Evolutionary conservation across 1,140 invertebrate genomes (phyloP).

Genomic region (Sycobia sp.): DNA sequence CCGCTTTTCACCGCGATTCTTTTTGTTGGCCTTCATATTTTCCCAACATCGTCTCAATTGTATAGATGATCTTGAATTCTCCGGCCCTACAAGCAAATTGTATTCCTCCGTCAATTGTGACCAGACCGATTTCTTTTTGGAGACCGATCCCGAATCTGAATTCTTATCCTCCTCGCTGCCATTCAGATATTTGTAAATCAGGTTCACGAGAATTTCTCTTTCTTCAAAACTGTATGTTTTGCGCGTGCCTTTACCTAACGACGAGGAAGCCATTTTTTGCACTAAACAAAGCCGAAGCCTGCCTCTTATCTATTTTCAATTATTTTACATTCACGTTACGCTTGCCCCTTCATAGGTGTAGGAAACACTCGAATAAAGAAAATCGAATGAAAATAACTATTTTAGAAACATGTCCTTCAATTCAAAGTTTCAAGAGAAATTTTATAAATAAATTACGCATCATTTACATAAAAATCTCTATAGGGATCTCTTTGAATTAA

Average conservation of each 20-base stretch:
- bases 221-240: constrained; percentile 51
- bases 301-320: constrained; percentile 27
- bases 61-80: constrained; percentile 37
- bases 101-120: constrained; percentile 43
- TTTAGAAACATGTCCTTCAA: too few relatives aligned
- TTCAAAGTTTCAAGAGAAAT: too few relatives aligned
- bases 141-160: constrained; percentile 8
- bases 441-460: too few relatives aligned
- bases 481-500: too few relatives aligned
- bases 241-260: constrained; percentile 41
- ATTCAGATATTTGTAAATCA: constrained; percentile 43
- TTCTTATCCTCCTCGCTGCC: constrained; percentile 41
- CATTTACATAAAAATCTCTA: too few relatives aligned
- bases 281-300: constrained; percentile 20
- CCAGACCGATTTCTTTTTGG: constrained; percentile 45
- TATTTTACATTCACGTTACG: constrained; percentile 18
- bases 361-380: constrained; percentile 23
- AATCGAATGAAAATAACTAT: neutral
- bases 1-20: constrained; percentile 32
- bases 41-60: constrained; percentile 48
- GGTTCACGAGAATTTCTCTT: constrained; percentile 41
- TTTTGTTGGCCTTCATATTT: constrained; percentile 49
- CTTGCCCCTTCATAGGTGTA: constrained; percentile 28
- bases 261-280: constrained; percentile 44
- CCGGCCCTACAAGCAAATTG: constrained; percentile 41